A percentile compares a stretch with the other conserved stretches of the same genome.
phyloP scores from a whole-genome alignment of 2,888 invertebrate genomes.

The Busseola fusca region DNA sequence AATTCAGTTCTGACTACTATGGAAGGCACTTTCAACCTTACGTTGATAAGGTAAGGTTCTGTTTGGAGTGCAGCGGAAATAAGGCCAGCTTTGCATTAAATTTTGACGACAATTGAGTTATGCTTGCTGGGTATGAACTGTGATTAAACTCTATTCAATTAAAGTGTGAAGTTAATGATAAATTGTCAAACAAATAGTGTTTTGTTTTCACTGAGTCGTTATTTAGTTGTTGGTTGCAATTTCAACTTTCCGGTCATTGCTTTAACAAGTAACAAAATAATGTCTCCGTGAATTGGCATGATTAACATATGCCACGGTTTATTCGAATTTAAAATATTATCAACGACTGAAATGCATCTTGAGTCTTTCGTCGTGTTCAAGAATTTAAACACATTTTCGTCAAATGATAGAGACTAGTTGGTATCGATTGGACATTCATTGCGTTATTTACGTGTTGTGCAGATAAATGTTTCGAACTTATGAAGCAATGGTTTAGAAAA shows the following conservation, averaged over 20 bases:
- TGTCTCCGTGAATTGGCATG: neutral
- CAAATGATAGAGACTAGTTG: too few species aligned
- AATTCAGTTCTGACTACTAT: slow-evolving; percentile 21
- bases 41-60: accelerated
- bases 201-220: slow-evolving; percentile 1
- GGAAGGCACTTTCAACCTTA: slow-evolving; percentile 26
- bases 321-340: neutral
- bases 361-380: neutral
- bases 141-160: slow-evolving; percentile 54
- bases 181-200: slow-evolving; percentile 11
- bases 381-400: neutral
- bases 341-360: neutral
- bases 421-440: too few species aligned
- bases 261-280: neutral
- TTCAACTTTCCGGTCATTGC: neutral
- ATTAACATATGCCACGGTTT: neutral
- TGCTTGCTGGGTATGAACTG: slow-evolving; percentile 56
- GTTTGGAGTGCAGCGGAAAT: slow-evolving; percentile 33
- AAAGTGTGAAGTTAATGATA: slow-evolving; percentile 29
- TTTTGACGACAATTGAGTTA: slow-evolving; percentile 69
- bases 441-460: too few species aligned
- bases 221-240: neutral
- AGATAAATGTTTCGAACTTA: too few species aligned
- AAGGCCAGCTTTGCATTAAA: slow-evolving; percentile 68
- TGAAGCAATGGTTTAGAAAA: too few species aligned